Evolutionary conservation across 2,797 vertebrate genomes (phyloP).

Genomic region (Tragelaphus eurycerus): DNA sequence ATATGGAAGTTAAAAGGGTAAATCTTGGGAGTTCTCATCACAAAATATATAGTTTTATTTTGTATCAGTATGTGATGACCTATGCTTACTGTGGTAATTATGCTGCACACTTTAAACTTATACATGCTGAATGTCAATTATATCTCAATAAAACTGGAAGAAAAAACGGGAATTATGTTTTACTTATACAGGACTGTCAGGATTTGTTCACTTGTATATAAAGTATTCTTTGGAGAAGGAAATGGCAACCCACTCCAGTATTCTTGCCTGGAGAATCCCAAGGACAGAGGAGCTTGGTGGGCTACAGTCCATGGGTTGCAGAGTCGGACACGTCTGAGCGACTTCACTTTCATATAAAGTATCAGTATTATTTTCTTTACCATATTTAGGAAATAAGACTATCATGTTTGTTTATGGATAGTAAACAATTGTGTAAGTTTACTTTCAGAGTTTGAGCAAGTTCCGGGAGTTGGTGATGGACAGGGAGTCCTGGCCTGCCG

Average conservation of each 20-base stretch:
- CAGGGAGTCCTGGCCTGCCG: not conserved
- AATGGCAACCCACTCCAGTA: too few species aligned
- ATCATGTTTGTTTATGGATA: not conserved
- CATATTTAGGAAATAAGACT: not conserved
- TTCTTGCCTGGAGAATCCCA: too few species aligned
- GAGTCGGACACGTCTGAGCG: too few species aligned
- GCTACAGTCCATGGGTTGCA: too few species aligned
- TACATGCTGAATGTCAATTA: not conserved
- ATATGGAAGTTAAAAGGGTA: not conserved
- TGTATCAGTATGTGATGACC: not conserved
- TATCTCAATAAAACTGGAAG: not conserved
- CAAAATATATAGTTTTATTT: not conserved
- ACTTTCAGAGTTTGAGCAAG: not conserved
- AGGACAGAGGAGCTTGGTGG: too few species aligned
- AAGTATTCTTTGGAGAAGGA: not conserved
- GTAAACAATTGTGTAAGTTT: not conserved
- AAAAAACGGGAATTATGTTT: slow-evolving; percentile 1
- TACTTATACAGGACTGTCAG: not conserved
- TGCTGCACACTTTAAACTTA: not conserved
- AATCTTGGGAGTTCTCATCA: not conserved
- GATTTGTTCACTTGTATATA: not conserved
- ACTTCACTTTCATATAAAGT: not conserved
- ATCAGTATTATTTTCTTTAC: not conserved
- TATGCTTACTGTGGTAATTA: not conserved
- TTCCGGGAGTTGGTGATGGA: not conserved